A percentile compares a stretch with the other conserved stretches of the same genome.
Evolutionary conservation across 2,113 vertebrate species (phyloP).

Genomic region (Nycticorax nycticorax): DNA sequence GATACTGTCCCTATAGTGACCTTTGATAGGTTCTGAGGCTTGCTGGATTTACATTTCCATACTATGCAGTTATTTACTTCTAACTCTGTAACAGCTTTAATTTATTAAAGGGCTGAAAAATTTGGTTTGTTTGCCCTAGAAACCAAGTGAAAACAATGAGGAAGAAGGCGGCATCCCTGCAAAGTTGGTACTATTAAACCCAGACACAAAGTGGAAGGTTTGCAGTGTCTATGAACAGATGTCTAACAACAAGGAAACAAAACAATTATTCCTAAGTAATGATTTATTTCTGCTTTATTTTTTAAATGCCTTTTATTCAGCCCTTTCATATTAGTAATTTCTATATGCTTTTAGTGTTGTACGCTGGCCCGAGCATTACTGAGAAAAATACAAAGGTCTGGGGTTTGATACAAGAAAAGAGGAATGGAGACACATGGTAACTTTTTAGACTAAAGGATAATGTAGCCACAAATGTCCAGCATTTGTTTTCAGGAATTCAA

Average conservation of each 20-base stretch:
- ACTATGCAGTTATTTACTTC: background rate
- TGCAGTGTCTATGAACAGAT: background rate
- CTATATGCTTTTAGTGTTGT: background rate
- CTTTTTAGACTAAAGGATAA: background rate
- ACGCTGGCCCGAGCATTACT: rapidly evolving
- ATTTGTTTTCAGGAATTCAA: background rate
- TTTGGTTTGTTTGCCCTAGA: background rate
- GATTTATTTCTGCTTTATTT: background rate
- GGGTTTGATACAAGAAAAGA: background rate
- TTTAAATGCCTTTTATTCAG: background rate
- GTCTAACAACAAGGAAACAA: background rate
- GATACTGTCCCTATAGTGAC: background rate
- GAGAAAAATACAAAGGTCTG: background rate
- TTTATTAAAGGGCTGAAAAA: background rate
- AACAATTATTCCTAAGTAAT: constrained; percentile 11
- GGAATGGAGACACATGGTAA: background rate
- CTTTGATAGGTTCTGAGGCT: background rate
- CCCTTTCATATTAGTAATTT: background rate
- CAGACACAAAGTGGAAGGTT: background rate
- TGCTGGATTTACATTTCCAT: background rate
- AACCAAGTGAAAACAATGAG: constrained; percentile 36
- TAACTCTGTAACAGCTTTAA: background rate
- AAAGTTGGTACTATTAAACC: background rate
- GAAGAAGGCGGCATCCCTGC: background rate
- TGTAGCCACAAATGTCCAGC: background rate